Evolutionary conservation across 2,888 invertebrate species (phyloP).

Genomic region (Alentia gelatinosa): DNA sequence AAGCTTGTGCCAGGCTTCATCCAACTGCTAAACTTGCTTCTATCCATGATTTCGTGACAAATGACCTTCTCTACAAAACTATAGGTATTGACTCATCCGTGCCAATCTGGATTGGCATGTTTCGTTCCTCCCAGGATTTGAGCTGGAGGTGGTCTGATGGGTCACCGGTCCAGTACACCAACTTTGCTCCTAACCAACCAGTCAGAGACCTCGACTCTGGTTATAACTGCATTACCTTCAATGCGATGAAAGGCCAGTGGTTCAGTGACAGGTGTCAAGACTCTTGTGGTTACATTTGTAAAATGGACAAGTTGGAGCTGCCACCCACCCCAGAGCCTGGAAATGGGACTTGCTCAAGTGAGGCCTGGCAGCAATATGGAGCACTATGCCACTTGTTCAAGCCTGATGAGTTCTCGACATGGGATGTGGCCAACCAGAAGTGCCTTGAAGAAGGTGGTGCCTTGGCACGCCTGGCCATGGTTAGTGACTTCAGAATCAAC

Average conservation of each 20-base stretch:
- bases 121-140: not conserved
- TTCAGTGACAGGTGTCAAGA: not conserved
- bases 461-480: not conserved
- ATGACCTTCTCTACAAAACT: not conserved
- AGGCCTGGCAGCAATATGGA: constrained; percentile 56
- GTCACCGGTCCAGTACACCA: not conserved
- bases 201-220: not conserved
- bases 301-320: not conserved
- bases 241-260: not conserved
- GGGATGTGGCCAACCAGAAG: constrained; percentile 52
- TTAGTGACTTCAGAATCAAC: not conserved
- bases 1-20: not conserved
- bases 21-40: not conserved
- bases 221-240: not conserved
- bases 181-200: not conserved
- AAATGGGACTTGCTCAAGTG: constrained; percentile 53
- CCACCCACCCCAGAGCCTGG: constrained; percentile 11
- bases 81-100: not conserved
- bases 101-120: not conserved
- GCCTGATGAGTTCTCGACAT: constrained; percentile 51
- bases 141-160: not conserved
- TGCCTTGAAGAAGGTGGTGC: not conserved
- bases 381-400: constrained; percentile 57
- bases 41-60: not conserved
- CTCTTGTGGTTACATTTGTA: not conserved